Evolutionary conservation across 1,140 invertebrate species (phyloP), one percentile per base, ranked within the genome.

Genomic region (Pteromalus puparum): DNA sequence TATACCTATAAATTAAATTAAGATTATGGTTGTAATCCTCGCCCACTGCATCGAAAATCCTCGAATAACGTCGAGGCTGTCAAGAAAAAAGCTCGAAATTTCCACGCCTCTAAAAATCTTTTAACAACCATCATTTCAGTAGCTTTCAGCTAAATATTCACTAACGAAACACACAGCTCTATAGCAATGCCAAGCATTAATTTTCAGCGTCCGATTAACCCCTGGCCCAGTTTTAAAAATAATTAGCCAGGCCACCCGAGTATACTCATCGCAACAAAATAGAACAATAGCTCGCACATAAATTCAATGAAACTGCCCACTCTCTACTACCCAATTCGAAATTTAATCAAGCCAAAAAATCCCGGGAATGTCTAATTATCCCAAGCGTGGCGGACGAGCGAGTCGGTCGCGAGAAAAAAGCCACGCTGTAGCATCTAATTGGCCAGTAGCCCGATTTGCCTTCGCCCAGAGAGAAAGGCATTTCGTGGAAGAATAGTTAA

Each of bases 181-280:
- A 34, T 18, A 61, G 53, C 5, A 53, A 53, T 21, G 53, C 18
- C 21, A 18, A 53, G 53, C 53, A 61, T 61, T 61, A n/a, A 61
- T 61, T 61, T 61, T 61, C 21, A 21, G 1, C 6, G 53, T n/a
- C 53, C 53, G 53, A 61, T 61, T 61, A 61, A 61, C 53, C 53
- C 53, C 53, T 61, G 53, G 53, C 53, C 53, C 53, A 61, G 53
- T 61, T 61, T 61, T 61, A 61, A 61, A 61, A 61, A 61, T 61
- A 61, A 61, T 61, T 61, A 61, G 53, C 53, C 53, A 53, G 48
- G 53, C 21, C 15, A 6, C 2, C 21, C 18, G 53, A 7, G 53
- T 42, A 42, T 34, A 34, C 30, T 2, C 3, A 42, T 61, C 6
- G 53, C 53, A 61, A 61, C 53, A 61, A n/a, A 61, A 18, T 61